Conservation (phyloP, 2,113 vertebrate genomes). For the Oxyura jamaicensis region DNA sequence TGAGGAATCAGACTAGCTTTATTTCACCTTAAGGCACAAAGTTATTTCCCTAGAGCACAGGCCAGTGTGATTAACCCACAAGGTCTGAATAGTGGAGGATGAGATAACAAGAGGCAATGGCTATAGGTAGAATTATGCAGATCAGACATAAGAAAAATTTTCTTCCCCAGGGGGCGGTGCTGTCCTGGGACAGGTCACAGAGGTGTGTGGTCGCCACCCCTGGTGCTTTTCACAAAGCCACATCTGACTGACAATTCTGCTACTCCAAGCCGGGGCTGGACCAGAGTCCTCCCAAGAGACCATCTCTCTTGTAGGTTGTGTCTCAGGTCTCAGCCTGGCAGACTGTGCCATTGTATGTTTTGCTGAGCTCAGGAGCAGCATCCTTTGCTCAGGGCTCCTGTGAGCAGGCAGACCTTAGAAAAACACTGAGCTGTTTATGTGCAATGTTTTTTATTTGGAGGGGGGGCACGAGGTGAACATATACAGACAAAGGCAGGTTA, state of each 20-base stretch:
- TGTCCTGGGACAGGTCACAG: not conserved
- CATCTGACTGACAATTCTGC: not conserved
- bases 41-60: not conserved
- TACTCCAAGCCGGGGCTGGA: not conserved
- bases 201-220: too few species aligned
- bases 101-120: not conserved
- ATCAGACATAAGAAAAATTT: rapidly evolving
- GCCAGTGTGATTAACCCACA: not conserved
- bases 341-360: not conserved
- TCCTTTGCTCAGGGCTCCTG: not conserved
- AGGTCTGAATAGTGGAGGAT: not conserved
- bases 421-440: not conserved
- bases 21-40: not conserved
- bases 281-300: not conserved
- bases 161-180: rapidly evolving
- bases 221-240: not conserved
- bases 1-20: not conserved
- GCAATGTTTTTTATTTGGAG: not conserved
- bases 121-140: not conserved
- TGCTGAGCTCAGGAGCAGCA: not conserved
- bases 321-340: not conserved
- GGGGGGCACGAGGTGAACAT: not conserved
- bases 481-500: not conserved
- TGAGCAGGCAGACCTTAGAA: not conserved
- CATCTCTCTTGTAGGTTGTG: not conserved